phyloP scores from a whole-genome alignment of 53 echinoderm and acorn worm species.

The Stichopus horrens region DNA sequence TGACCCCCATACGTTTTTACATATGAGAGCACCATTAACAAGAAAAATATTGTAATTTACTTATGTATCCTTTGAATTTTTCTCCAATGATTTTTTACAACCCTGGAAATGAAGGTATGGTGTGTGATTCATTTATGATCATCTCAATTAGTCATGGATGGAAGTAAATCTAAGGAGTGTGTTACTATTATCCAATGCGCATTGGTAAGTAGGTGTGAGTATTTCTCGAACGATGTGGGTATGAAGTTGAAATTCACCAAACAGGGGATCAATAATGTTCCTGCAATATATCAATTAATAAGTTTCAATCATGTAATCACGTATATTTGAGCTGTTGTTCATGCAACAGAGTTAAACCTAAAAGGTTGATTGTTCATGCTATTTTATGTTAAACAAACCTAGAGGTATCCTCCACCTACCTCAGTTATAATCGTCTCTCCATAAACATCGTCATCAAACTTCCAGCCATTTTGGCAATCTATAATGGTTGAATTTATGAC shows the following conservation, averaged over 20 bases:
- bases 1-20: too few relatives aligned
- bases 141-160: not conserved
- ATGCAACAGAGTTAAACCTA: not conserved
- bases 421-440: constrained; percentile 77
- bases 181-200: not conserved
- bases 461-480: constrained; percentile 71
- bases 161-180: not conserved
- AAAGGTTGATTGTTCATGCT: not conserved
- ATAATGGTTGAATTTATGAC: constrained; percentile 50
- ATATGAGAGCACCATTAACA: too few relatives aligned
- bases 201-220: not conserved
- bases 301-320: too few relatives aligned
- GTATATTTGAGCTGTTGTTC: not conserved
- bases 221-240: not conserved
- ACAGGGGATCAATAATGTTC: not conserved
- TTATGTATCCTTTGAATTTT: too few relatives aligned
- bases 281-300: not conserved
- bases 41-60: too few relatives aligned
- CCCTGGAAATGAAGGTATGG: too few relatives aligned
- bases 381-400: not conserved
- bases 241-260: not conserved
- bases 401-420: constrained; percentile 43
- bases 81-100: too few relatives aligned
- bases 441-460: constrained; percentile 60
- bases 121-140: not conserved